Evolutionary conservation across 2,888 invertebrate species (phyloP).

Genomic region (Julus scandinavius): DNA sequence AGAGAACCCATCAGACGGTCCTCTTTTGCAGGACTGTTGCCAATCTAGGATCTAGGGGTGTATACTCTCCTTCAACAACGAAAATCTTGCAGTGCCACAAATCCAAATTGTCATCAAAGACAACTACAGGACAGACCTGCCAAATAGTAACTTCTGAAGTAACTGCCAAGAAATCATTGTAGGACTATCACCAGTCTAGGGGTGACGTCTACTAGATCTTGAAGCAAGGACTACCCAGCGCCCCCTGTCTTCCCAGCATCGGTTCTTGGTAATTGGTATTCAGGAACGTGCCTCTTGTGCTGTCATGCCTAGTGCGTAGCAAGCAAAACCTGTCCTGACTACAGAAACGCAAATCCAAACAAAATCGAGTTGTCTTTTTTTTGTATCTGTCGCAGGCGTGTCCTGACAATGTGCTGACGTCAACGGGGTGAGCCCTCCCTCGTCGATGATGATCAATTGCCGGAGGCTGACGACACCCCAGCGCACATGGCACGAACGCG

Average conservation of each 20-base stretch:
- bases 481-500: neutral
- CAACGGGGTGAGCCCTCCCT: neutral
- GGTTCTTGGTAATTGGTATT: neutral
- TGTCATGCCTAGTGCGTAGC: neutral
- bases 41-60: too few relatives aligned
- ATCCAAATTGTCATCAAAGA: too few relatives aligned
- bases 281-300: neutral
- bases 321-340: neutral
- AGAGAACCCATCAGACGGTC: too few relatives aligned
- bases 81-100: too few relatives aligned
- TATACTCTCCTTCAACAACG: too few relatives aligned
- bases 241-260: neutral
- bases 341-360: neutral
- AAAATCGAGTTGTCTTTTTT: neutral
- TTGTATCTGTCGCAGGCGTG: neutral
- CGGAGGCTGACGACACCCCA: neutral
- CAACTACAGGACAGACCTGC: too few relatives aligned
- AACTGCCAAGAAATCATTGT: too few relatives aligned
- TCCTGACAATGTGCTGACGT: constrained; percentile 15
- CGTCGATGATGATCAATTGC: neutral
- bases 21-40: too few relatives aligned
- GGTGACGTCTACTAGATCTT: too few relatives aligned
- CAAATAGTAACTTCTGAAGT: too few relatives aligned
- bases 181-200: too few relatives aligned
- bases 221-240: neutral